Conservation (phyloP, 2,113 vertebrate species). For the Electrona antarctica region DNA sequence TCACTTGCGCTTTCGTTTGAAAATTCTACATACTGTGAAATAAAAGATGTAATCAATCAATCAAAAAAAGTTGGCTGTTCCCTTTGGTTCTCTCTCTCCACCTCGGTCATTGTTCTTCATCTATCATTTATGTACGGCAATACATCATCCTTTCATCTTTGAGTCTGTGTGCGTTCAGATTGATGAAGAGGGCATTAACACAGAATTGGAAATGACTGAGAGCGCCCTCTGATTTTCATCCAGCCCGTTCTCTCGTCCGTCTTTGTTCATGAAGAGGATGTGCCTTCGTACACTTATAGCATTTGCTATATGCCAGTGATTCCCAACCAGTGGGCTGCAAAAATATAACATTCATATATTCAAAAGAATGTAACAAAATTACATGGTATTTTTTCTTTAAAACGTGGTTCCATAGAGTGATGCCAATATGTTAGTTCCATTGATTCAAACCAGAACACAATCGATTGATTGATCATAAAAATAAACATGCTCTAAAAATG, state of each 20-base stretch:
- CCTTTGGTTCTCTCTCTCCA: slow-evolving; percentile 38
- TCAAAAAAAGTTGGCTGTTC: slow-evolving; percentile 39
- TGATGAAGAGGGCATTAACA: slow-evolving; percentile 49
- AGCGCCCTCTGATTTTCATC: slow-evolving; percentile 22
- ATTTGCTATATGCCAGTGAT: not conserved
- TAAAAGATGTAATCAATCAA: too few species aligned
- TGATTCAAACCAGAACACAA: too few species aligned
- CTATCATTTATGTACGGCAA: slow-evolving; percentile 65
- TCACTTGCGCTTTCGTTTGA: not conserved
- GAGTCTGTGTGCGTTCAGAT: slow-evolving; percentile 47
- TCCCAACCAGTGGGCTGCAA: not conserved
- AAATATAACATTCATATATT: too few species aligned
- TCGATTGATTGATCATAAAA: too few species aligned
- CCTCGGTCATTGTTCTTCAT: slow-evolving; percentile 45
- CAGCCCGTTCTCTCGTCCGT: not conserved
- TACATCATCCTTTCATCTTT: slow-evolving; percentile 71
- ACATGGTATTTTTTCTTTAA: too few species aligned
- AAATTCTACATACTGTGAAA: not conserved
- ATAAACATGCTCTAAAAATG: too few species aligned
- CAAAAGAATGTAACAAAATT: too few species aligned
- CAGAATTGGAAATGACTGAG: slow-evolving; percentile 43
- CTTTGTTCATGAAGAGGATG: slow-evolving; percentile 14
- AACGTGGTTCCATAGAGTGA: too few species aligned
- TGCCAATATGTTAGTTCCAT: too few species aligned
- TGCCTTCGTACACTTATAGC: not conserved